These are phyloP conservation scores for Spisula solida DNA, from an alignment of 2,888 invertebrate genomes.

Conservation along the genomic window DNA sequence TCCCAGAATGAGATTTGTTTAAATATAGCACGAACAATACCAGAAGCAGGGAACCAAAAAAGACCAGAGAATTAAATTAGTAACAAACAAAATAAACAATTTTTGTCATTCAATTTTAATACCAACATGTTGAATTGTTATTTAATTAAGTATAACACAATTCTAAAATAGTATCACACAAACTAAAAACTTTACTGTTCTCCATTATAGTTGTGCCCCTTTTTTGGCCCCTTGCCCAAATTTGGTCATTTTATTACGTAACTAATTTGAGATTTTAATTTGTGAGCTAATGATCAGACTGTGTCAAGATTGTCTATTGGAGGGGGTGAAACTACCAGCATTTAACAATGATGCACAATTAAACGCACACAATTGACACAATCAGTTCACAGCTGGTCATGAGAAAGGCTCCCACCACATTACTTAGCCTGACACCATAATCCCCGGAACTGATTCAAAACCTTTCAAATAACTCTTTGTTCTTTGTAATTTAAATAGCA, in stretches of 20 bases:
- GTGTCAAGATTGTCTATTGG: background rate
- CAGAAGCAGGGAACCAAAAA: background rate
- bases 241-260: slow-evolving; percentile 14
- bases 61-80: background rate
- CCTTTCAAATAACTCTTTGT: too few relatives aligned
- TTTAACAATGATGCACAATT: background rate
- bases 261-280: slow-evolving; percentile 5
- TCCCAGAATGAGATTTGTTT: background rate
- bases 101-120: too few relatives aligned
- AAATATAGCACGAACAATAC: background rate
- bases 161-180: background rate
- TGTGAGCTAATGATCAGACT: background rate
- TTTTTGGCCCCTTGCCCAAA: background rate
- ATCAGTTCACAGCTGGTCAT: slow-evolving; percentile 10
- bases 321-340: background rate
- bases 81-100: too few relatives aligned
- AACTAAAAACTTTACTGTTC: background rate
- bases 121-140: background rate
- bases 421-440: too few relatives aligned
- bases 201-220: background rate
- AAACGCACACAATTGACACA: background rate
- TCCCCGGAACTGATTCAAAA: too few relatives aligned
- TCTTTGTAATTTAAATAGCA: too few relatives aligned
- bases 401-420: background rate
- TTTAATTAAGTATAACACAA: background rate